Percentiles rank a stretch among this genome's conserved stretches.
These are phyloP conservation scores for Heliconius hewitsoni DNA, from an alignment of 1,140 invertebrate species.

Conservation along the genomic window DNA sequence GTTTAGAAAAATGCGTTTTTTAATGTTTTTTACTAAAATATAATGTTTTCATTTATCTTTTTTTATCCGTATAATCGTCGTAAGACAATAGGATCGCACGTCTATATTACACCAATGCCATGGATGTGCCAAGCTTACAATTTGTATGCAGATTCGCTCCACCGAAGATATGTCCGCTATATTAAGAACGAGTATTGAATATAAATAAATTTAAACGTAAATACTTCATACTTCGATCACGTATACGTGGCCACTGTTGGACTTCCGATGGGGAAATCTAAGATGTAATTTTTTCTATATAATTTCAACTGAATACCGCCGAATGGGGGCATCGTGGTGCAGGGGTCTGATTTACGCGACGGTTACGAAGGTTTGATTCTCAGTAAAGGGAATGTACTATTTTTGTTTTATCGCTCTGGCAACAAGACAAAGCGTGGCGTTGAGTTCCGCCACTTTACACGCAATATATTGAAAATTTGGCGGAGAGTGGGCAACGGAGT, in stretches of 20 bases:
- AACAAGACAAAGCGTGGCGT: too few relatives aligned
- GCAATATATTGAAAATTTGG: too few relatives aligned
- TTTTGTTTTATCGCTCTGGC: too few relatives aligned
- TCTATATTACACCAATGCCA: slow-evolving; percentile 16
- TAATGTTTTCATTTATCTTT: background rate
- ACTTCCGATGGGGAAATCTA: slow-evolving; percentile 15
- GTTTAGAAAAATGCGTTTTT: too few relatives aligned
- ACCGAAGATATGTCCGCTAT: slow-evolving; percentile 52
- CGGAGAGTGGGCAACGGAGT: too few relatives aligned
- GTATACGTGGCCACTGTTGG: slow-evolving; percentile 24
- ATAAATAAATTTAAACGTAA: slow-evolving; percentile 38
- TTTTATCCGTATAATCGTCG: background rate
- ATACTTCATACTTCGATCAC: slow-evolving; percentile 32
- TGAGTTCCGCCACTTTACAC: too few relatives aligned
- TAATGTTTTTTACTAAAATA: too few relatives aligned
- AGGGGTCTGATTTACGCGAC: too few relatives aligned
- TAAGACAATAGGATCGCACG: slow-evolving; percentile 18
- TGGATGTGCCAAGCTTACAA: slow-evolving; percentile 26
- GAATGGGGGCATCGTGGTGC: too few relatives aligned
- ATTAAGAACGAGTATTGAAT: slow-evolving; percentile 48
- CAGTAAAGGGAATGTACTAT: too few relatives aligned
- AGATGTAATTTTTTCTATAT: slow-evolving; percentile 23
- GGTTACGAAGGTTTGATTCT: too few relatives aligned
- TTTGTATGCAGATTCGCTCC: slow-evolving; percentile 52
- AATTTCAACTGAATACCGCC: background rate